A percentile compares a stretch with the other conserved stretches of the same genome.
These are phyloP conservation scores for Electrophaes corylata DNA, from an alignment of 2,888 invertebrate genomes.

Conservation along the genomic window DNA sequence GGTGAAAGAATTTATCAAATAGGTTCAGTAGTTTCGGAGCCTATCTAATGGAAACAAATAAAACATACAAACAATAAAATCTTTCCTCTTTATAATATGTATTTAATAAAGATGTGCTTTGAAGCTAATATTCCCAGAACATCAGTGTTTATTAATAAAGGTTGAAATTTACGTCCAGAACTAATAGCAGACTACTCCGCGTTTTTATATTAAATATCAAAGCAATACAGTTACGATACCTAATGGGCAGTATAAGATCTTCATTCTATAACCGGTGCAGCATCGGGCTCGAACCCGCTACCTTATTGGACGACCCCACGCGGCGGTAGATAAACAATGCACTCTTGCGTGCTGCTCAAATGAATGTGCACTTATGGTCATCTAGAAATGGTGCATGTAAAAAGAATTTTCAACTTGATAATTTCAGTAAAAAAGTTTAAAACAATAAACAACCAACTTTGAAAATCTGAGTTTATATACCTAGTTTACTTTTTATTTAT, in stretches of 20 bases:
- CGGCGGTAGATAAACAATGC: conserved; percentile 66
- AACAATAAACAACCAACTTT: too few relatives aligned
- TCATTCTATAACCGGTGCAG: conserved; percentile 46
- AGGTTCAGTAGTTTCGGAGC: too few relatives aligned
- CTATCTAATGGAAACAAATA: too few relatives aligned
- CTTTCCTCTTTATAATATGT: too few relatives aligned
- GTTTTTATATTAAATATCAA: conserved; percentile 21
- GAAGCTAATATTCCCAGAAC: background rate
- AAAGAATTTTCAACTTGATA: too few relatives aligned
- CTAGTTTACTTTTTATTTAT: too few relatives aligned
- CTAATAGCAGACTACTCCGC: background rate
- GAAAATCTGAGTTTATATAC: too few relatives aligned
- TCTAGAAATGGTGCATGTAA: conserved; percentile 35
- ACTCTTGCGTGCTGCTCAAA: conserved; percentile 56
- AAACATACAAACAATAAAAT: too few relatives aligned
- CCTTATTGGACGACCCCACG: conserved; percentile 71
- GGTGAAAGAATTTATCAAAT: too few relatives aligned
- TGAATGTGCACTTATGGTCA: conserved; percentile 43
- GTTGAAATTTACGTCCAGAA: background rate
- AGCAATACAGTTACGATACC: conserved; percentile 25
- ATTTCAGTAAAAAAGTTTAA: too few relatives aligned
- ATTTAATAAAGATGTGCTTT: too few relatives aligned
- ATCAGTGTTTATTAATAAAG: background rate
- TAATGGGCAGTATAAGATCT: conserved; percentile 38
- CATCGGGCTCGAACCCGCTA: conserved; percentile 57